A percentile compares a stretch with the other conserved stretches of the same genome.
Evolutionary conservation across 2,797 vertebrate species (phyloP).

Genomic region (Chrysocyon brachyurus): DNA sequence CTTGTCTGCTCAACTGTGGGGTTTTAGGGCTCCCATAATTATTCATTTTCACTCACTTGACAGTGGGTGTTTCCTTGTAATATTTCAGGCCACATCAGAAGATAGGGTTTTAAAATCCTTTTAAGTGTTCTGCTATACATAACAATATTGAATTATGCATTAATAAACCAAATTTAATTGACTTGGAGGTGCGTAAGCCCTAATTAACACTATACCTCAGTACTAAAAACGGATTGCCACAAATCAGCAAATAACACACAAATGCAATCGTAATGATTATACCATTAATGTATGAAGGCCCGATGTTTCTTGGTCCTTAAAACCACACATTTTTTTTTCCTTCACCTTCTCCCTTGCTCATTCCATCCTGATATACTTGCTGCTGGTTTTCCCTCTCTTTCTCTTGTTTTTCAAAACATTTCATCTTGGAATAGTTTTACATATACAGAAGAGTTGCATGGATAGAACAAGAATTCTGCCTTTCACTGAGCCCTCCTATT

Average conservation of each 20-base stretch:
- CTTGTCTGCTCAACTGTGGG: conserved; percentile 78
- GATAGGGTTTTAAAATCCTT: conserved; percentile 75
- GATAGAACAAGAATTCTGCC: not conserved
- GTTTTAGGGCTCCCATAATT: conserved; percentile 78
- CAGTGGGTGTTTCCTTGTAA: conserved; percentile 77
- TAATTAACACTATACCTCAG: conserved; percentile 73
- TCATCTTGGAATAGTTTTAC: conserved; percentile 13
- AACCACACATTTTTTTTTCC: not conserved
- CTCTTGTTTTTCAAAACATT: not conserved
- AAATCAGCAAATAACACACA: conserved; percentile 40
- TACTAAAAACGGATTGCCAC: conserved; percentile 27
- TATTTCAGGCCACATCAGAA: conserved; percentile 70
- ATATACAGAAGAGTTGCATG: not conserved
- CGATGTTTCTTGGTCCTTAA: not conserved
- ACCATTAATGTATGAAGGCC: conserved; percentile 13
- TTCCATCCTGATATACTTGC: not conserved
- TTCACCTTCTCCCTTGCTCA: not conserved
- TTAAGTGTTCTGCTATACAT: conserved; percentile 72
- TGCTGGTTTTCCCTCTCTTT: not conserved
- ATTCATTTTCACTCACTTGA: conserved; percentile 65
- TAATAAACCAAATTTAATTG: conserved; percentile 82
- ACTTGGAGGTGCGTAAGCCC: conserved; percentile 62
- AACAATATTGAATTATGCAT: conserved; percentile 82
- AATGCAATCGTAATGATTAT: not conserved
- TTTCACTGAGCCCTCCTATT: not conserved